A percentile compares a stretch with the other conserved stretches of the same genome.
Evolutionary conservation across 1,140 invertebrate genomes (phyloP).

Genomic region (Caenorhabditis latens): DNA sequence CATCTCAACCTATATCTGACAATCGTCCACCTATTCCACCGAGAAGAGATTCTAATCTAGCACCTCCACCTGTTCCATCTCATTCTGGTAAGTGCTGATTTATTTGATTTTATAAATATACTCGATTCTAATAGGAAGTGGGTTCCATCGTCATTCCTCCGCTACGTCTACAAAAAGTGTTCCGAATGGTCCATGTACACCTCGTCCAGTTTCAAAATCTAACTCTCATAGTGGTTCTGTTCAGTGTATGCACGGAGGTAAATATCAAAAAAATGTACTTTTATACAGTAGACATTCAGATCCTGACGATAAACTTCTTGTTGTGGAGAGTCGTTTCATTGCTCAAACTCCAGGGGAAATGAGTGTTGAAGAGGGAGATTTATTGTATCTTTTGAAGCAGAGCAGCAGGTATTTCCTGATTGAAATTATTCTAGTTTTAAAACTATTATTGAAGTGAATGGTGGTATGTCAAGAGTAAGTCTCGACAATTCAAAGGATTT

Average conservation of each 20-base stretch:
- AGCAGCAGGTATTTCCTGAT: neutral
- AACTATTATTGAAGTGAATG: neutral
- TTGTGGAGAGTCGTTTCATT: conserved; percentile 15
- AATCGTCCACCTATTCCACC: conserved; percentile 15
- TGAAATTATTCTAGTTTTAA: no score
- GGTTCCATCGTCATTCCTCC: neutral
- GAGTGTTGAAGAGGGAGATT: conserved; percentile 35
- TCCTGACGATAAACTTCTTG: conserved; percentile 26
- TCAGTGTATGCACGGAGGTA: neutral
- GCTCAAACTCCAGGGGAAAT: conserved; percentile 31
- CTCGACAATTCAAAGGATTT: conserved; percentile 20
- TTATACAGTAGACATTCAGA: neutral
- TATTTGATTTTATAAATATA: neutral
- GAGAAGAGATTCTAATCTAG: conserved; percentile 20
- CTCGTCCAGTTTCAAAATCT: conserved; percentile 4
- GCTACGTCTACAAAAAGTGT: conserved; percentile 36
- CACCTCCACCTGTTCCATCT: conserved; percentile 10
- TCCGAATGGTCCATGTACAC: conserved; percentile 3
- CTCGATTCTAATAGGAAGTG: neutral
- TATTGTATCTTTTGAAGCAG: conserved; percentile 12
- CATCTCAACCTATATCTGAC: neutral
- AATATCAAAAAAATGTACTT: neutral
- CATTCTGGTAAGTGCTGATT: neutral
- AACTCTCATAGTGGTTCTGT: neutral
- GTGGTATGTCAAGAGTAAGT: conserved; percentile 30